Evolutionary conservation across 2,797 vertebrate species (phyloP).

Genomic region (Gallinago nigripennis): DNA sequence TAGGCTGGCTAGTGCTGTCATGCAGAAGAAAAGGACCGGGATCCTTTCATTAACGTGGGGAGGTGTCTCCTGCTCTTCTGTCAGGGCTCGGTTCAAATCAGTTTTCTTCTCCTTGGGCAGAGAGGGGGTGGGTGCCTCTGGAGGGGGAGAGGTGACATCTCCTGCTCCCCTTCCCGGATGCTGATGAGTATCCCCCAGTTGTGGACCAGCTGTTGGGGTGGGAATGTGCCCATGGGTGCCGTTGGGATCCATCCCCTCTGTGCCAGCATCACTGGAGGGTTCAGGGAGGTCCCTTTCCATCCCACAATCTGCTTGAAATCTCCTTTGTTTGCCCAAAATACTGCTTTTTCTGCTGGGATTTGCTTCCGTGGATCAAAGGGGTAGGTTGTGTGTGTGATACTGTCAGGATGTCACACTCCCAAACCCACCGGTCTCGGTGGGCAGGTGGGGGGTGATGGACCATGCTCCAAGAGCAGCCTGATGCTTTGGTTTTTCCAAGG

Average conservation of each 20-base stretch:
- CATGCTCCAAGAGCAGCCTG: background rate
- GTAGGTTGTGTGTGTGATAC: fast-evolving
- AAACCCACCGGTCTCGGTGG: fast-evolving
- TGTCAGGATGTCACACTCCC: fast-evolving
- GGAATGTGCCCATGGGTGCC: fast-evolving
- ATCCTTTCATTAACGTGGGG: background rate
- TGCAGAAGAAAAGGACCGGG: fast-evolving
- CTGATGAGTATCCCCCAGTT: background rate
- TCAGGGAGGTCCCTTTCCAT: background rate
- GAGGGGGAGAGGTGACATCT: background rate
- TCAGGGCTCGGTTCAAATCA: fast-evolving
- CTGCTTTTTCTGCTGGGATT: background rate
- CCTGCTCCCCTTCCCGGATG: background rate
- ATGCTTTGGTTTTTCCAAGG: background rate
- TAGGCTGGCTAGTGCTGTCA: background rate
- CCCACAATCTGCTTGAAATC: background rate
- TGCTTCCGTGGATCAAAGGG: background rate
- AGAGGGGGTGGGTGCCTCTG: fast-evolving
- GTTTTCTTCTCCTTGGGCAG: fast-evolving
- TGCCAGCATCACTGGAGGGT: fast-evolving
- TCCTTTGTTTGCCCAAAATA: background rate
- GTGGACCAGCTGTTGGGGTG: fast-evolving
- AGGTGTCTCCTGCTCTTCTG: background rate
- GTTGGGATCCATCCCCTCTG: background rate
- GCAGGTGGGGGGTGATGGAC: background rate